Base-by-base conservation (phyloP, 2,888 invertebrate species). In the Drosophila rellima region DNA sequence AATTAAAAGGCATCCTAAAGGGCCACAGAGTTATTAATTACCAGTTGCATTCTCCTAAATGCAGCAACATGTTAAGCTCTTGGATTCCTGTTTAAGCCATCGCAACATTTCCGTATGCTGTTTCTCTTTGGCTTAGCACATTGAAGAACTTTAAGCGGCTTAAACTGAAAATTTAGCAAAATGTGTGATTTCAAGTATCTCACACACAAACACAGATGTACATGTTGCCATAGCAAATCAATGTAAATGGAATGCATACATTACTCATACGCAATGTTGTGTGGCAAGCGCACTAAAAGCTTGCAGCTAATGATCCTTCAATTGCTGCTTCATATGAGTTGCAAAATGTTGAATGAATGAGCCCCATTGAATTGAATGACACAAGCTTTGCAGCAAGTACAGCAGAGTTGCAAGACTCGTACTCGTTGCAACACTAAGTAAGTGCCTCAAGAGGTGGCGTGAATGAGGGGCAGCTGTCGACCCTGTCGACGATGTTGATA, bases 231-330 rank as follows among this genome's bases (percentile, higher is more conserved):
- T 57, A 70, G 70, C 71, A 86, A 83, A 83, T 83, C 81, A 86
- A 86, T 86, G 81, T 81, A 71, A 86, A 83, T 83, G 72, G 70
- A 70, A 79, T 79, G 81, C 87, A 83, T 74, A 70, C 74, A 86
- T 84, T 79, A 86, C 83, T 86, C 83, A 81, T 86, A 84, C 87
- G 83, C 79, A 63, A 45, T 50, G 71, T 70, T 73, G 78, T 56
- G 54, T 59, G 68, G 57, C 31, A 60, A 40, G 55, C 48, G 37
- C 50, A 39, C 63, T 70, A 70, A 73, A 70, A 86, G 84, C 87
- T 75, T 74, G 80, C 80, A 88, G 85, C 85, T 85, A 85, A 85
- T 87, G 85, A 82, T 82, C 78, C 85, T 87, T 85, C 85, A 85
- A 85, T 88, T 70, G 76, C 76, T 78, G 78, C 71, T 84, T 71